Evolutionary conservation across 1,140 invertebrate species (phyloP), one percentile per base, ranked within the genome.

Genomic region (Aethina tumida): DNA sequence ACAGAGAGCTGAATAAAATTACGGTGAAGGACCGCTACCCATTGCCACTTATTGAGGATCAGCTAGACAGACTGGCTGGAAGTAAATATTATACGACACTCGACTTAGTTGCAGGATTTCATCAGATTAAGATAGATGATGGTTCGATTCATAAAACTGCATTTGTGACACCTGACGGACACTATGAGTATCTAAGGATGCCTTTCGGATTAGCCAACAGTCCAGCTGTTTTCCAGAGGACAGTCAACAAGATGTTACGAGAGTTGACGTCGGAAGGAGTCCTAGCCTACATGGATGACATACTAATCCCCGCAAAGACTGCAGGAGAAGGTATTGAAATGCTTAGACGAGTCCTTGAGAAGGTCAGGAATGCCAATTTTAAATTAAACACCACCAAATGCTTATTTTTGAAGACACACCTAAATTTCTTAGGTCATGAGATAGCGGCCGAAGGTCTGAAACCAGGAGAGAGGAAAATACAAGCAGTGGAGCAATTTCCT

Each of bases 201-300:
- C 66, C 65, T n/a, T 68, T 66, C 47, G 67, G 68, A 5, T 42
- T 70, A 2, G 43, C 37, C 6, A 67, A 63, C 45, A 48, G 59
- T 0, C 58, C 66, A 0, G 41, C 58, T 6, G 52, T 59, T 1
- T 70, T 70, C 40, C 58, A 66, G 39, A 30, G 55, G 21, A 44
- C 62, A 5, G 61, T 68, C 3, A 58, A 60, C 27, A 43, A 41
- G 6, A 46, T 63, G 18, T 49, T 64, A 24, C 33, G 26, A 7
- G 36, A 56, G 6, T 35, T 64, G 2, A 27, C 34, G 16, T 15
- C 33, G 24, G 19, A 12, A 4, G 33, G 20, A 13, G 28, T 33
- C 21, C 32, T 58, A 13, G 35, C 34, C 7, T 45, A 41, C 37
- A 42, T 60, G 25, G 55, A 56, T 41, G 44, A 55, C 29, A 44